These are phyloP conservation scores for Myiotriccus ornatus DNA, from an alignment of 2,797 vertebrate species.

Conservation along the genomic window DNA sequence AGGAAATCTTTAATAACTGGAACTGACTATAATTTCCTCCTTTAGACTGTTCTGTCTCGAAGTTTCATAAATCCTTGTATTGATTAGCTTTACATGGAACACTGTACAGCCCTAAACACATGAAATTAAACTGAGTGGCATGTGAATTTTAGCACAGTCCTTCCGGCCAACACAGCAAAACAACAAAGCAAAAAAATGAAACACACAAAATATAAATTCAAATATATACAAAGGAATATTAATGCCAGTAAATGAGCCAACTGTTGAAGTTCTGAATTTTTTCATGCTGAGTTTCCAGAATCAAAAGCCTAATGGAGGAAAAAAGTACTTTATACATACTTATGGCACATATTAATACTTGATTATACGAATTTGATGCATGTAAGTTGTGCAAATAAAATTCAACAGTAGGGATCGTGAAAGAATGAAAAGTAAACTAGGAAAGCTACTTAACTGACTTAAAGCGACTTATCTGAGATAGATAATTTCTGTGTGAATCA, in stretches of 20 bases:
- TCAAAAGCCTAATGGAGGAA: neutral
- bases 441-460: neutral
- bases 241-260: neutral
- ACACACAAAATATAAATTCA: neutral
- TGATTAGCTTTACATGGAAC: conserved; percentile 72
- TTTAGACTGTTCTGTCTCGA: conserved; percentile 71
- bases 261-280: neutral
- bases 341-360: neutral
- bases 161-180: conserved; percentile 51
- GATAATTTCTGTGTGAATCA: neutral
- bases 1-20: conserved; percentile 78
- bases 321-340: neutral
- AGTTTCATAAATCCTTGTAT: conserved; percentile 77
- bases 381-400: neutral
- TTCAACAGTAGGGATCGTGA: neutral
- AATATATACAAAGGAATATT: conserved; percentile 20
- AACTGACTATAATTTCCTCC: conserved; percentile 74
- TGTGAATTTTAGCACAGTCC: conserved; percentile 47
- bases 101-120: conserved; percentile 68
- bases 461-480: neutral
- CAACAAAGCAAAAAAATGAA: conserved; percentile 12
- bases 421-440: neutral
- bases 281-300: conserved; percentile 14
- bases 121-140: conserved; percentile 76
- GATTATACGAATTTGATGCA: neutral